Evolutionary conservation across 2,113 vertebrate species (phyloP).

Genomic region (Salvelinus fontinalis): DNA sequence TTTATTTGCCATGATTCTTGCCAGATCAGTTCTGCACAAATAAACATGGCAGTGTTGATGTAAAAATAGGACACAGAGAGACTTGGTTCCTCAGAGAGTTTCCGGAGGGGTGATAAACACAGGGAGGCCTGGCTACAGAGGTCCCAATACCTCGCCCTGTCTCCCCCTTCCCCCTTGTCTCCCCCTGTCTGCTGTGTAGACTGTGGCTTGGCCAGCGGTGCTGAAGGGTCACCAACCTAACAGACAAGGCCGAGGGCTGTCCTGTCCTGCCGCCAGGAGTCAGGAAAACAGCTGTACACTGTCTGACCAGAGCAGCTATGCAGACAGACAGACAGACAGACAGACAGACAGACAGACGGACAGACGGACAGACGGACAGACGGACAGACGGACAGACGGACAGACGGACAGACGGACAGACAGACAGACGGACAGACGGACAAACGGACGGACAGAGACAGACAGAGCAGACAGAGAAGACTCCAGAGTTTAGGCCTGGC

Average conservation of each 20-base stretch:
- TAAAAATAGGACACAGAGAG: conserved; percentile 80
- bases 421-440: no score
- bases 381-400: background rate
- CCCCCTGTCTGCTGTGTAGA: background rate
- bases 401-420: background rate
- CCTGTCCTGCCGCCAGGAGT: conserved; percentile 71
- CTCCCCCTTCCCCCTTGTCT: background rate
- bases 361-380: background rate
- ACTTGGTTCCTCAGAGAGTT: conserved; percentile 68
- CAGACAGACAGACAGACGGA: background rate
- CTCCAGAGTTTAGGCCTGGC: background rate
- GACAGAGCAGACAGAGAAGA: conserved; percentile 1
- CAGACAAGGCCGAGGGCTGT: conserved; percentile 45
- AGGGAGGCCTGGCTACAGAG: conserved; percentile 71
- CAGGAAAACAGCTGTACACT: conserved; percentile 73
- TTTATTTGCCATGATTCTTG: conserved; percentile 76
- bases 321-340: conserved; percentile 1
- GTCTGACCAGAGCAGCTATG: background rate
- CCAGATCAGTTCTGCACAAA: conserved; percentile 78
- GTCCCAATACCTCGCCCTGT: background rate
- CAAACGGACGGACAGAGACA: conserved; percentile 26
- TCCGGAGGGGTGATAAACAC: conserved; percentile 82
- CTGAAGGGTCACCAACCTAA: conserved; percentile 71
- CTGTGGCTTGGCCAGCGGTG: conserved; percentile 28
- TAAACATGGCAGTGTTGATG: conserved; percentile 81